Base-by-base conservation (phyloP, 2,113 vertebrate species). In the Heterotilapia buettikoferi region DNA sequence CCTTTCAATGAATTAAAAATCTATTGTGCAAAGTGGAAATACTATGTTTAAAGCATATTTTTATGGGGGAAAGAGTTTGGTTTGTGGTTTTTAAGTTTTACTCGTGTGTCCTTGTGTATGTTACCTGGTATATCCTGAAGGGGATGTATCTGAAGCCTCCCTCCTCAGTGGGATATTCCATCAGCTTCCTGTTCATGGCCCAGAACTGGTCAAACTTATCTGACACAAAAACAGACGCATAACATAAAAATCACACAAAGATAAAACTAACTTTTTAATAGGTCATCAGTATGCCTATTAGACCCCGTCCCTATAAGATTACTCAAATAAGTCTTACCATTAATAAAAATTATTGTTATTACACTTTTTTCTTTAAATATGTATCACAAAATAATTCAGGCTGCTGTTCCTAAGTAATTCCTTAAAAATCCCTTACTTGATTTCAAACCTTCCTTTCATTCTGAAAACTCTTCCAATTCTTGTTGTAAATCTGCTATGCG, bases 131-230 rank as follows among this genome's bases (percentile, higher is more conserved):
- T 98, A 99, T 97, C 96, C 98, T 98, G 96, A 99, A 99, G 56
- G 99, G 99, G 87, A 99, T 97, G 94, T 98, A 99, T 90, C 98
- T 97, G 96, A 99, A 99, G 94, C 99, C 99, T 85, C 95, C 97
- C 24, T 99, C 99, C 93, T 99, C 98, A 10, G 97, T 95, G 50
- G 98, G 93, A 93, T 98, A 99, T 73, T 99, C 99, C 99, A 99
- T 99, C 88, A 99, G 97, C 96, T 99, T 99, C 91, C 98, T 97
- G 95, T 99, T 99, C 96, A 99, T 99, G 88, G 99, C 98, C 99
- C 98, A 99, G 96, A 99, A 99, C 88, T 99, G 99, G 94, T 99
- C 99, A 93, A 99, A 99, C 93, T 99, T 99, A 95, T 99, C 99
- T 99, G 93, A 82, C 71, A 91, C 31, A 89, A 83, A 92, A 1